Base-by-base conservation (phyloP, 2,113 vertebrate species). In the Xiphorhynchus elegans region DNA sequence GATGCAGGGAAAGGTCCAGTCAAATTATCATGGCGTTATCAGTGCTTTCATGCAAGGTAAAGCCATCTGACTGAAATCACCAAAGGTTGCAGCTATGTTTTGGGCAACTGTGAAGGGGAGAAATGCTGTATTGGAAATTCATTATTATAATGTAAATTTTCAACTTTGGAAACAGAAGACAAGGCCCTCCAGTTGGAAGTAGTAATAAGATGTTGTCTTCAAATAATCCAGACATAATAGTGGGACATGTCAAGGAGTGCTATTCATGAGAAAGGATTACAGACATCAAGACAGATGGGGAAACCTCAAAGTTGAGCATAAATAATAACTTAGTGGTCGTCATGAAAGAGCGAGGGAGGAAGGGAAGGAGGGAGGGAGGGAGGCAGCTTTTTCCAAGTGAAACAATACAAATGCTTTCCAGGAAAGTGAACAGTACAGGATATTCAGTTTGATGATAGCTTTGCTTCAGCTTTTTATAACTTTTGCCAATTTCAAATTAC, bases 401-500 rank as follows among this genome's bases (percentile, higher is more conserved):
- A 35, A 33, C 8, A 21, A 13, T 69, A 59, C 59, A 68, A 78
- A 50, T 33, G 1, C 1, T 42, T 82, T 75, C 17, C 25, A 44
- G 17, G 8, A 11, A 49, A 13, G 8, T 29, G 6, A 9, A 33
- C 74, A 78, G 4, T 23, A 53, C 5, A 20, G 13, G 1, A 35
- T 52, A 16, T 37, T 17, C 17, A 31, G 6, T 49, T 63, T 74
- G 35, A 42, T 47, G 13, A 55, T 21, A 15, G 3, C 46, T 85
- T 69, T 78, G 1, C 11, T 93, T 82, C 40, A 60, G 12, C 7
- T 70, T 82, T 77, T 56, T 50, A 37, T 21, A 69, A 31, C 1
- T 26, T 29, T 56, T 0, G 0, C 9, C 4, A 0, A 18, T 56
- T 78, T 78, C 21, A 50, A 16, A 20, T n/a, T 33, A 37, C 5